phyloP scores from a whole-genome alignment of 2,888 invertebrate species.

The Brachyopa scutellaris region DNA sequence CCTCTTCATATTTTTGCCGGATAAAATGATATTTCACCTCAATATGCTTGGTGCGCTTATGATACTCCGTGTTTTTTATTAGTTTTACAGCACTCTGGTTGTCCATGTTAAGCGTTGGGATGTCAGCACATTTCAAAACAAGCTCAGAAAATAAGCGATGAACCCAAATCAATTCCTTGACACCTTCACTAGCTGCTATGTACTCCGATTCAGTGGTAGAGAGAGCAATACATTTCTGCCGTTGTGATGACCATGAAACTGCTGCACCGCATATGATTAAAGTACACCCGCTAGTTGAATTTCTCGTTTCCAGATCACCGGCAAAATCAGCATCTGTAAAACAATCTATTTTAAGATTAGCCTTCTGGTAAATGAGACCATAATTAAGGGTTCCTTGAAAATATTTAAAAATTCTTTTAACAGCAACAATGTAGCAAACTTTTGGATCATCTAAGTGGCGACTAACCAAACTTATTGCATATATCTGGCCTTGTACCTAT shows the following conservation, averaged over 20 bases:
- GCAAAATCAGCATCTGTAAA: slow-evolving; percentile 43
- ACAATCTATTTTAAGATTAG: slow-evolving; percentile 4
- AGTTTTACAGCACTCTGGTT: too few relatives aligned
- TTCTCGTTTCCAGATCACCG: too few relatives aligned
- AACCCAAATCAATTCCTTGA: slow-evolving; percentile 75
- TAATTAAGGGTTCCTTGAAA: slow-evolving; percentile 27
- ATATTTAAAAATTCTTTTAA: slow-evolving; percentile 51
- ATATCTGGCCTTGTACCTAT: slow-evolving; percentile 34
- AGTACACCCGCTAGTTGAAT: too few relatives aligned
- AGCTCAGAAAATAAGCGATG: too few relatives aligned
- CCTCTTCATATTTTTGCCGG: too few relatives aligned
- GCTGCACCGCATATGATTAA: slow-evolving; percentile 3
- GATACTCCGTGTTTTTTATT: too few relatives aligned
- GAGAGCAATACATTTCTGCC: too few relatives aligned
- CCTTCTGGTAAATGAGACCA: slow-evolving; percentile 21
- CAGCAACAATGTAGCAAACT: not conserved
- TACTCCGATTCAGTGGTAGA: slow-evolving; percentile 77
- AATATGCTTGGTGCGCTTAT: too few relatives aligned
- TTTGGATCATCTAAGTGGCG: slow-evolving; percentile 32
- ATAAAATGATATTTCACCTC: too few relatives aligned
- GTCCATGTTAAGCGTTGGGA: too few relatives aligned
- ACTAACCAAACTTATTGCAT: slow-evolving; percentile 16
- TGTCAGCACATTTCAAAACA: too few relatives aligned
- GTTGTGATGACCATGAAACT: slow-evolving; percentile 73
- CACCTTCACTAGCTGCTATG: slow-evolving; percentile 73